phyloP scores from a whole-genome alignment of 37 sponge, comb jelly and placozoan genomes.

The Halisarca cf. caerulea region DNA sequence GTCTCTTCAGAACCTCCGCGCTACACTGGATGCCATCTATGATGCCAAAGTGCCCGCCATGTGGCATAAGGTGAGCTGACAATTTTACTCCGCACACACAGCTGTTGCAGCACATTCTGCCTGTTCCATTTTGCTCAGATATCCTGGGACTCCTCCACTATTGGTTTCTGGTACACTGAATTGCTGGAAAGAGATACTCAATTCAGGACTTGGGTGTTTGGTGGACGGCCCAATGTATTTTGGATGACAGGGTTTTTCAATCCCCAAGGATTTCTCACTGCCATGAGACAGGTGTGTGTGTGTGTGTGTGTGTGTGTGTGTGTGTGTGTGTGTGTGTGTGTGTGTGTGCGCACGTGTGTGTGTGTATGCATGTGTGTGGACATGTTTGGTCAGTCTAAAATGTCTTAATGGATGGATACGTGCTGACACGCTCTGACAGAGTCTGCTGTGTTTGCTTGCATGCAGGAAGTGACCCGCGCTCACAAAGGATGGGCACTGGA shows the following conservation, averaged over 20 bases:
- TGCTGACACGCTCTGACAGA: neutral
- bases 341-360: too few species aligned
- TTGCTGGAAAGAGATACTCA: slow-evolving; percentile 95
- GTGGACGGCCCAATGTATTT: slow-evolving; percentile 88
- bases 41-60: slow-evolving; percentile 93
- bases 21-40: slow-evolving; percentile 95
- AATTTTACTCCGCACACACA: too few species aligned
- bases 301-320: too few species aligned
- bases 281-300: slow-evolving; percentile 93
- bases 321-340: too few species aligned
- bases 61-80: slow-evolving; percentile 73
- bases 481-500: slow-evolving; percentile 99
- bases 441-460: neutral
- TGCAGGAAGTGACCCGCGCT: slow-evolving; percentile 85
- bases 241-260: slow-evolving; percentile 99
- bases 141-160: slow-evolving; percentile 97
- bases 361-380: too few species aligned
- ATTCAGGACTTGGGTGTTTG: slow-evolving; percentile 94
- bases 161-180: slow-evolving; percentile 99
- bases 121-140: slow-evolving; percentile 36
- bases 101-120: too few species aligned
- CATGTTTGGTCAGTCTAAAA: too few species aligned
- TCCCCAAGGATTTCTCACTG: slow-evolving; percentile 99
- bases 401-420: too few species aligned
- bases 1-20: slow-evolving; percentile 68